Conservation (phyloP, 2,888 invertebrate genomes). For the Opisthograptis luteolata region DNA sequence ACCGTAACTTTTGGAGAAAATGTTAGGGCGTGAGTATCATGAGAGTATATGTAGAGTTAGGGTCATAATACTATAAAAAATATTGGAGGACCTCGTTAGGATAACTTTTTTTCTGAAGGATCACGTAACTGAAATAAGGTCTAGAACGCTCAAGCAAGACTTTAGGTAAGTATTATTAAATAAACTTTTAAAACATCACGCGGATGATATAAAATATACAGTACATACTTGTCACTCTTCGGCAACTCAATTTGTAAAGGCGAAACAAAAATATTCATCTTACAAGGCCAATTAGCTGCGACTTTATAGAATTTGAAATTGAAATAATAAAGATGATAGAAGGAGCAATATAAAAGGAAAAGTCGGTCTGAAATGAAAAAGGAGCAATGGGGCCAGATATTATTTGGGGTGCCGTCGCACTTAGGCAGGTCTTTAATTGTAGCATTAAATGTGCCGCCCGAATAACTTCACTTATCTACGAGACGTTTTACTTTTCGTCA, state of each 20-base stretch:
- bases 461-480: constrained; percentile 35
- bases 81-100: constrained; percentile 12
- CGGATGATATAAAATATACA: constrained; percentile 3
- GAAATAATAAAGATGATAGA: constrained; percentile 44
- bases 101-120: constrained; percentile 12
- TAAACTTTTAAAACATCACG: not conserved
- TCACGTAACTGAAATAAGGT: constrained; percentile 14
- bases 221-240: constrained; percentile 8
- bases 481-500: constrained; percentile 32
- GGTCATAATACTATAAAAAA: constrained; percentile 8
- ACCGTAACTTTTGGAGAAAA: constrained; percentile 14
- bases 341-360: constrained; percentile 37
- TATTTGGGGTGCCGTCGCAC: constrained; percentile 24
- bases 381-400: constrained; percentile 29
- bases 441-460: constrained; percentile 42
- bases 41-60: constrained; percentile 2
- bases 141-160: constrained; percentile 1
- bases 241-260: constrained; percentile 20
- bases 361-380: constrained; percentile 37
- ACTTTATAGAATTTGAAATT: constrained; percentile 26
- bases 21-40: constrained; percentile 5
- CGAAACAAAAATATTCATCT: constrained; percentile 22
- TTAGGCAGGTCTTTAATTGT: constrained; percentile 49
- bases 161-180: constrained; percentile 1
- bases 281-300: constrained; percentile 24